Conservation (phyloP, 1,140 invertebrate genomes). For the Melanaphis sacchari region DNA sequence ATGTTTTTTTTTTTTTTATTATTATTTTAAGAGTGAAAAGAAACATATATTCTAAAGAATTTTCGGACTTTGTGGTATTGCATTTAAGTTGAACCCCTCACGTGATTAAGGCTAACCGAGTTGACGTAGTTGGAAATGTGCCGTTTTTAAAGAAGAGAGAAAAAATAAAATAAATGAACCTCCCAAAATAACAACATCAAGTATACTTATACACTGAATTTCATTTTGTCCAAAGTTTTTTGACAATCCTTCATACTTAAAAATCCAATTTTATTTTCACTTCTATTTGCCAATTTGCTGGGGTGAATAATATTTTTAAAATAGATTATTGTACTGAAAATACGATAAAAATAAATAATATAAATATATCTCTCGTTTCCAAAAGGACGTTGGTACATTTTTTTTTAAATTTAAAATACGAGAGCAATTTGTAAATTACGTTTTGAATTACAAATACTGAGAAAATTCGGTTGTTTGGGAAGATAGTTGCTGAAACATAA, state of each 20-base stretch:
- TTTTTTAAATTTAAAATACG: not conserved
- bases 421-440: not conserved
- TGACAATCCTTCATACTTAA: not conserved
- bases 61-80: not conserved
- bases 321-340: not conserved
- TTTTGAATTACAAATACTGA: not conserved
- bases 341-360: not conserved
- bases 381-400: not conserved
- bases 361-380: not conserved
- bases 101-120: not conserved
- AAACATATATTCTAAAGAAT: not conserved
- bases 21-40: not conserved
- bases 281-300: not conserved
- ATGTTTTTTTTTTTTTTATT: not conserved
- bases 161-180: slow-evolving; percentile 13
- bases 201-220: slow-evolving; percentile 9
- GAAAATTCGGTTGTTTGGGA: not conserved
- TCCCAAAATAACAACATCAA: not conserved
- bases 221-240: not conserved
- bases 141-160: not conserved
- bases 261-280: slow-evolving; percentile 8
- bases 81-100: not conserved
- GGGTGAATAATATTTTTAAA: slow-evolving; percentile 1
- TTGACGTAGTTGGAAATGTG: not conserved
- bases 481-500: not conserved